Conservation (phyloP, 2,797 vertebrate species). For the Todus mexicanus region DNA sequence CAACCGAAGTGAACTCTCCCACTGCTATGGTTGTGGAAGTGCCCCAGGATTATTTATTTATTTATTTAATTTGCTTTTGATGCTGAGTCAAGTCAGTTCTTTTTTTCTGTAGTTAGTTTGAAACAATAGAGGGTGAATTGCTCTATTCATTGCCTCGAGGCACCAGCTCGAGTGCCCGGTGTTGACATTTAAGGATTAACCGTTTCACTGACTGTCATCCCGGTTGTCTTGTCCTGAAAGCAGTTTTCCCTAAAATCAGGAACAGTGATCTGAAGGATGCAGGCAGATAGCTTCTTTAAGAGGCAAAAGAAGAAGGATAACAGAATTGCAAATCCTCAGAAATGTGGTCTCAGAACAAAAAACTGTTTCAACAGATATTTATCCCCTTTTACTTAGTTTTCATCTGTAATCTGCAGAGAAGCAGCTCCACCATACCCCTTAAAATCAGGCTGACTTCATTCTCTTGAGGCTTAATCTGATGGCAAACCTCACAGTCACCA, state of each 20-base stretch:
- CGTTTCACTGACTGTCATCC: neutral
- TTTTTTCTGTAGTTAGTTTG: neutral
- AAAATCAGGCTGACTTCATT: neutral
- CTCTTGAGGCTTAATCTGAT: neutral
- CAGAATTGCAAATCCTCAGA: neutral
- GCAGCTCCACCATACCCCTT: neutral
- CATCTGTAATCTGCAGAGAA: neutral
- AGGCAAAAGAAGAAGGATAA: neutral
- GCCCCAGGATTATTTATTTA: neutral
- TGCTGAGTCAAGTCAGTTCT: neutral
- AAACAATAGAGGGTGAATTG: neutral
- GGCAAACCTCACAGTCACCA: neutral
- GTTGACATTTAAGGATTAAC: slow-evolving; percentile 9
- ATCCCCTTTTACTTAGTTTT: neutral
- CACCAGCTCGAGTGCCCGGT: fast-evolving
- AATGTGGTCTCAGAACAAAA: neutral
- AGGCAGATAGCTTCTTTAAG: neutral
- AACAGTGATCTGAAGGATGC: neutral
- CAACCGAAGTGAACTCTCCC: neutral
- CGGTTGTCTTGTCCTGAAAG: neutral
- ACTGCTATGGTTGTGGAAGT: neutral
- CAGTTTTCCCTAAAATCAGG: neutral
- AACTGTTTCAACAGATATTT: neutral
- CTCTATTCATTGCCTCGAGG: neutral
- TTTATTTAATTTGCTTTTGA: neutral